Conservation (phyloP, 2,888 invertebrate species). For the Machimus rusticus region DNA sequence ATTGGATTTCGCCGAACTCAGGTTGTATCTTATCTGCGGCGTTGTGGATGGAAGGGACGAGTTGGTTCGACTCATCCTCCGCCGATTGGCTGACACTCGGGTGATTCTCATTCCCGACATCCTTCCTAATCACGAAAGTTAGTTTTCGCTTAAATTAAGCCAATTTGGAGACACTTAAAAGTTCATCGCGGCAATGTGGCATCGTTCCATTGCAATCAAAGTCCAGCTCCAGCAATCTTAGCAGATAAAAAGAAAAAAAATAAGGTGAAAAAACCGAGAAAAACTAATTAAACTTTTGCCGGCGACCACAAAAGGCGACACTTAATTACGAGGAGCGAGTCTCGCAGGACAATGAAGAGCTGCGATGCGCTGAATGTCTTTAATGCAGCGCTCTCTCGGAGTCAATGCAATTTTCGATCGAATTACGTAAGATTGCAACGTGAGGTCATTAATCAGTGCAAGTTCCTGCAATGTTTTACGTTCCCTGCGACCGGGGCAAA, state of each 20-base stretch:
- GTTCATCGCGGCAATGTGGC: neutral
- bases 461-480: neutral
- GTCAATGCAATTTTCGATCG: neutral
- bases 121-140: neutral
- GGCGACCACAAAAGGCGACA: conserved; percentile 1
- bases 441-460: neutral
- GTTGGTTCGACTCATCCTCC: neutral
- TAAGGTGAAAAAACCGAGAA: neutral
- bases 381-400: neutral
- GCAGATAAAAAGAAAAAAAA: neutral
- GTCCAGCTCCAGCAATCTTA: neutral
- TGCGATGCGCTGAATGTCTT: neutral
- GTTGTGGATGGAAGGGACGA: neutral
- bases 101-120: neutral
- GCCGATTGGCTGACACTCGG: neutral
- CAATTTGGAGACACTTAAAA: neutral
- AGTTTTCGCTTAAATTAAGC: neutral
- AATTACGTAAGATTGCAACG: neutral
- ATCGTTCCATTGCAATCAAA: neutral
- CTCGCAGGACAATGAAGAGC: neutral
- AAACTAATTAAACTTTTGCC: conserved; percentile 1
- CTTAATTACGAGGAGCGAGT: neutral
- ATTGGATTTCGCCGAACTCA: neutral
- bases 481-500: neutral
- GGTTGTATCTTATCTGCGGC: neutral